phyloP scores from a whole-genome alignment of 23 tunicate species.

The Phallusia fumigata region DNA sequence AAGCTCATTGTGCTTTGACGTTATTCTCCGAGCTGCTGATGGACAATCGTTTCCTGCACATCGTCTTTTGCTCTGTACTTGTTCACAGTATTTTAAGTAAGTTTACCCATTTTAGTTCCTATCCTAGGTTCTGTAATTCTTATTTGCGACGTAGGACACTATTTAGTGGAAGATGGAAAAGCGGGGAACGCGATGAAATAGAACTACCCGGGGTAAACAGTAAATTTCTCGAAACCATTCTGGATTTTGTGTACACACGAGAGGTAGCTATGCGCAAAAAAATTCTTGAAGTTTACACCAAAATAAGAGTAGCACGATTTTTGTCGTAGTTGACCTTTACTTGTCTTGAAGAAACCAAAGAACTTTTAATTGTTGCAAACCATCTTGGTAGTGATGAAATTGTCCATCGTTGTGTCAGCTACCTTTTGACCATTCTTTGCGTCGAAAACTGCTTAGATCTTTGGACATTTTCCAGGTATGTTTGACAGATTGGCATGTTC shows the following conservation, averaged over 20 bases:
- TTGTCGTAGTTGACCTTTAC: background rate
- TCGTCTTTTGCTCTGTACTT: slow-evolving; percentile 69
- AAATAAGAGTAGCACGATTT: background rate
- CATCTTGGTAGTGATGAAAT: slow-evolving; percentile 78
- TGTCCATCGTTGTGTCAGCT: slow-evolving; percentile 32
- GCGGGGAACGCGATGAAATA: slow-evolving; percentile 52
- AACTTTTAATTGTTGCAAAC: slow-evolving; percentile 63
- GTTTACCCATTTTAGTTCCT: background rate
- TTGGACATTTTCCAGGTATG: slow-evolving; percentile 79
- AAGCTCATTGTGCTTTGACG: slow-evolving; percentile 69
- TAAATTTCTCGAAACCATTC: slow-evolving; percentile 32
- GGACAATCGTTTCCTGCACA: slow-evolving; percentile 65
- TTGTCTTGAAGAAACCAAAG: slow-evolving; percentile 50
- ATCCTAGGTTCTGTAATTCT: background rate
- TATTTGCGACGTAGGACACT: slow-evolving; percentile 38
- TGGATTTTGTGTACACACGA: slow-evolving; percentile 72
- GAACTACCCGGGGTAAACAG: slow-evolving; percentile 59
- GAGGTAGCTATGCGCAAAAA: slow-evolving; percentile 40
- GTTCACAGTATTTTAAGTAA: slow-evolving; percentile 80
- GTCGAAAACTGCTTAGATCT: slow-evolving; percentile 47
- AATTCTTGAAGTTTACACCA: too few relatives aligned
- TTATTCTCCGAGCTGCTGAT: slow-evolving; percentile 52
- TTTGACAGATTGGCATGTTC: background rate
- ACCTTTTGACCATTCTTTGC: slow-evolving; percentile 24
- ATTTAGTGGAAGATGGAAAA: slow-evolving; percentile 90